phyloP scores from a whole-genome alignment of 2,888 invertebrate genomes.

The Aleiodes leptofemur region DNA sequence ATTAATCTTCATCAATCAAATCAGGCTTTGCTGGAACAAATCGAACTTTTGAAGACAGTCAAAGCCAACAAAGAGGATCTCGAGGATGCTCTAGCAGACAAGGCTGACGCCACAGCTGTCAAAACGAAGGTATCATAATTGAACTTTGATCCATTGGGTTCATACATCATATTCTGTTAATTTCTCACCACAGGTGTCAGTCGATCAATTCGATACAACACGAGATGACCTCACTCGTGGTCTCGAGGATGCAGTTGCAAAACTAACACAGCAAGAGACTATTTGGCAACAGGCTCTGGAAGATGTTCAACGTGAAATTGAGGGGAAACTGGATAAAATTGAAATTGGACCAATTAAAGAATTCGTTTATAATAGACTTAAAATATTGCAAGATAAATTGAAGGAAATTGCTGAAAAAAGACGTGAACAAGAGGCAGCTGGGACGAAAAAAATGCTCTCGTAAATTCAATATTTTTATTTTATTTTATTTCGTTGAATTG shows the following conservation, averaged over 20 bases:
- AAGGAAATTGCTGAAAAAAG: slow-evolving; percentile 79
- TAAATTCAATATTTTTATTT: slow-evolving; percentile 61
- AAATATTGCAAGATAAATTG: slow-evolving; percentile 80
- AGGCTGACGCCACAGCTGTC: slow-evolving; percentile 83
- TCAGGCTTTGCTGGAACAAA: slow-evolving; percentile 81
- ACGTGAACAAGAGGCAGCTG: slow-evolving; percentile 84
- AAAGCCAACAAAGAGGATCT: slow-evolving; percentile 85
- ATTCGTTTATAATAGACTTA: slow-evolving; percentile 80
- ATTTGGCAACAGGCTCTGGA: slow-evolving; percentile 82
- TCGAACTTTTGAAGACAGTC: slow-evolving; percentile 80
- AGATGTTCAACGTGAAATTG: slow-evolving; percentile 82
- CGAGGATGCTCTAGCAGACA: slow-evolving; percentile 84
- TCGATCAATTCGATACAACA: slow-evolving; percentile 83
- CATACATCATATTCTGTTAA: not conserved
- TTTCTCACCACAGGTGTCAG: slow-evolving; percentile 74
- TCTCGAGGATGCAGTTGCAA: slow-evolving; percentile 80
- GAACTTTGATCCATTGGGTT: not conserved
- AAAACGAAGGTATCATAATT: slow-evolving; percentile 80
- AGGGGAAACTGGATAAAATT: slow-evolving; percentile 81
- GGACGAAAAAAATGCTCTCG: slow-evolving; percentile 82
- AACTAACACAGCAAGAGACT: slow-evolving; percentile 80
- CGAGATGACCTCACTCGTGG: slow-evolving; percentile 82
- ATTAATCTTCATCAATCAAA: not conserved
- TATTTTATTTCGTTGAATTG: slow-evolving; percentile 11
- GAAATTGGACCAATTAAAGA: slow-evolving; percentile 82